A percentile compares a stretch with the other conserved stretches of the same genome.
phyloP scores from a whole-genome alignment of 1,140 invertebrate genomes.

The Trinorchestia longiramus region DNA sequence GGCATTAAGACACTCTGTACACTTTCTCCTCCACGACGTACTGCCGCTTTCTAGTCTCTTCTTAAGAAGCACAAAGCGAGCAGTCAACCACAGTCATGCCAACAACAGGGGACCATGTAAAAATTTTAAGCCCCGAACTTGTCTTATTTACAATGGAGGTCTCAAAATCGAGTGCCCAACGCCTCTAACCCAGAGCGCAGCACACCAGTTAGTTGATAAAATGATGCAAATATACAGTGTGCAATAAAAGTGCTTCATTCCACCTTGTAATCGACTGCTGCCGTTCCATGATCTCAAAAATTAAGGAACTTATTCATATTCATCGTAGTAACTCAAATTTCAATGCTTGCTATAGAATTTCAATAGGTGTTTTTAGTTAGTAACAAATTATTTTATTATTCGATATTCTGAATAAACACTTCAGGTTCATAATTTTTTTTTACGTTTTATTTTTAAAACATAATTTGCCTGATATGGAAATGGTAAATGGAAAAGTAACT shows the following conservation, averaged over 20 bases:
- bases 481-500: too few relatives aligned
- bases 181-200: background rate
- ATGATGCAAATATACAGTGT: background rate
- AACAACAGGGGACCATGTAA: background rate
- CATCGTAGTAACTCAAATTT: background rate
- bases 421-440: background rate
- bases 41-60: background rate
- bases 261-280: background rate
- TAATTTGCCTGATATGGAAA: too few relatives aligned
- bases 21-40: background rate
- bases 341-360: too few relatives aligned
- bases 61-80: background rate
- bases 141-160: slow-evolving; percentile 2
- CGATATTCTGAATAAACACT: too few relatives aligned
- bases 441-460: slow-evolving; percentile 43
- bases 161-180: background rate
- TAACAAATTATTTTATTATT: background rate
- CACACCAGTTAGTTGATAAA: background rate
- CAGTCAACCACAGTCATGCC: slow-evolving; percentile 22
- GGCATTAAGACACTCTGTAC: background rate
- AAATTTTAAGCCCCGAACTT: background rate
- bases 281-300: background rate
- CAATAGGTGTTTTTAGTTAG: too few relatives aligned
- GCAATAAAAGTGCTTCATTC: background rate
- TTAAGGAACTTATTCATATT: background rate